Base-by-base conservation (phyloP, 1,140 invertebrate species). In the Drosophila eugracilis region DNA sequence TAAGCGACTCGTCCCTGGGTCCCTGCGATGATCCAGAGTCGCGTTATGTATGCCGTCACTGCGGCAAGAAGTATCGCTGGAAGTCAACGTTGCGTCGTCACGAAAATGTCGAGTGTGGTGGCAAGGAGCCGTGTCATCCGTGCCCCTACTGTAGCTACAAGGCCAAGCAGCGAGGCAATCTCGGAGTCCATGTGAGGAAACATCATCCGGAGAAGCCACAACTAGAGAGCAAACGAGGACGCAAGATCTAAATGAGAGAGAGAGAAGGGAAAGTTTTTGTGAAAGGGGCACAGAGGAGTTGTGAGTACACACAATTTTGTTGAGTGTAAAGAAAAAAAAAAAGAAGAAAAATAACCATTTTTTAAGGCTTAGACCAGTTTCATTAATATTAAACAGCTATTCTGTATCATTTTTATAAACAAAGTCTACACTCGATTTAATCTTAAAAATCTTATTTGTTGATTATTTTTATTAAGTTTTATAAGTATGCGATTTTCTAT, bases 71-170 rank as follows among this genome's bases (percentile, higher is more conserved):
- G 21, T 96, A 96, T 88, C 93, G 95, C 75, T 96, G 96, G 96
- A 96, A 96, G 89, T 96, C 95, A 12, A 96, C 95, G 52, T 93
- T 96, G 93, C 93, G 95, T 0, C 93, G 96, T 5, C 96, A 97
- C 92, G 95, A 96, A 89, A 95, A 95, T 91, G 96, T 97, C 63
- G 96, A 97, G 91, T 97, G 96, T 91, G 96, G 96, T n/a, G 96
- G 96, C 52, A 96, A 97, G 89, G 95, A 96, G 62, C 95, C 95
- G 1, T 94, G 95, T 41, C 96, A 96, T 91, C 95, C 96, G 22
- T 97, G 96, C 73, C 96, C 96, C 1, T 94, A 96, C 78, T 97
- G 96, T 91, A 93, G 94, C 1, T 96, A 96, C 92, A 94, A 94
- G 69, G 95, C 95, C 22, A 95, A 96, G 78, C 96, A 96, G 81